These are phyloP conservation scores for Halcyon smyrnensis DNA, from an alignment of 2,797 vertebrate genomes.

Conservation along the genomic window DNA sequence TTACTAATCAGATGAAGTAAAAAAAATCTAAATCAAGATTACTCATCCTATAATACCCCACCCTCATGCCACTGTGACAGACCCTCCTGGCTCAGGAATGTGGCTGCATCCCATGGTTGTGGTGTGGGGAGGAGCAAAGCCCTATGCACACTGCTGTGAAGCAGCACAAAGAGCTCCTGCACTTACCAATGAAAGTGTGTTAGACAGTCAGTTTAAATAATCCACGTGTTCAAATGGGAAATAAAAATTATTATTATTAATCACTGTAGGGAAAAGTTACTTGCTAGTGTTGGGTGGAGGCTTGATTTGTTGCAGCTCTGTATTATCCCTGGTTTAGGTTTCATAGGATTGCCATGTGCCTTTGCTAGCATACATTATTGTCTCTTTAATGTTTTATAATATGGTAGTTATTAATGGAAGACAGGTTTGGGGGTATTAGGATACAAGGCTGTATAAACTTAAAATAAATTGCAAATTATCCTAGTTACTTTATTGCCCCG, in stretches of 20 bases:
- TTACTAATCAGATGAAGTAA: slow-evolving; percentile 22
- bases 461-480: background rate
- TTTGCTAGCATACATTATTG: background rate
- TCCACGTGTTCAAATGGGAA: background rate
- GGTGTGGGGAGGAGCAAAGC: background rate
- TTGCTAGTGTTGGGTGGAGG: background rate
- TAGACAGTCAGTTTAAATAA: background rate
- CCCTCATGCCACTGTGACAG: background rate
- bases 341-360: background rate
- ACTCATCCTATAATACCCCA: background rate
- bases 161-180: background rate
- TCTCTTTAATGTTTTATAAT: background rate
- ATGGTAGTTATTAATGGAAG: background rate
- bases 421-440: background rate
- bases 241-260: background rate
- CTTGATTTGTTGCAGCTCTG: background rate
- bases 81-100: background rate
- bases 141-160: background rate
- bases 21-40: slow-evolving; percentile 3
- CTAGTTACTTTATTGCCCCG: background rate
- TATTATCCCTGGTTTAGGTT: background rate
- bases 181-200: accelerated
- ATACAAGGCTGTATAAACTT: background rate
- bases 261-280: background rate
- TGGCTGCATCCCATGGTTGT: accelerated